phyloP scores from a whole-genome alignment of 2,888 invertebrate species.

The Callyntrura guangdongensis region DNA sequence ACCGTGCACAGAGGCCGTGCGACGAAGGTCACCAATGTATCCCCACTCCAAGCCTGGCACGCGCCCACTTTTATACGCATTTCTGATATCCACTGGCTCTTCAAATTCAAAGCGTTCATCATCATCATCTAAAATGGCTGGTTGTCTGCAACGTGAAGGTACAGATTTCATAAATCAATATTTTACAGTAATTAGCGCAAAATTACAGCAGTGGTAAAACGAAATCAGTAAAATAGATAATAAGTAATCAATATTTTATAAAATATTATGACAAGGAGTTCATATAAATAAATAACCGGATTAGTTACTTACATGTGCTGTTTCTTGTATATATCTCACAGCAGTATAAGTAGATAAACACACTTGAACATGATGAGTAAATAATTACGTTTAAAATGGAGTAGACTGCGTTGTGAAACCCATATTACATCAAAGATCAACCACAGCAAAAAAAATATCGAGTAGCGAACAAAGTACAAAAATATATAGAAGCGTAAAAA shows the following conservation, averaged over 20 bases:
- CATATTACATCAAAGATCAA: neutral
- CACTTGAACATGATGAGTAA: constrained; percentile 11
- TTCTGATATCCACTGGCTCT: constrained; percentile 70
- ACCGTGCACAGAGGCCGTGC: constrained; percentile 58
- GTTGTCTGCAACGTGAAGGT: constrained; percentile 49
- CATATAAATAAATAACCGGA: neutral
- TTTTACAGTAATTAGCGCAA: too few species aligned
- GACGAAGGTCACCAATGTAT: constrained; percentile 64
- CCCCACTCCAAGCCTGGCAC: constrained; percentile 72
- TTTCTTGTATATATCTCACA: neutral
- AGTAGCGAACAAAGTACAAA: constrained; percentile 53
- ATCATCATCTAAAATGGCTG: constrained; percentile 61
- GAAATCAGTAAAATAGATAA: constrained; percentile 10
- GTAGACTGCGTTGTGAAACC: neutral
- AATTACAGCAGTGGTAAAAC: too few species aligned
- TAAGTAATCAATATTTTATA: neutral
- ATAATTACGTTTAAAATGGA: constrained; percentile 9
- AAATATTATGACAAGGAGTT: neutral
- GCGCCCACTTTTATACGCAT: constrained; percentile 70
- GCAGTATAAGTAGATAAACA: neutral
- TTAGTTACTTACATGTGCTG: constrained; percentile 33
- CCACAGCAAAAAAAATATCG: constrained; percentile 26
- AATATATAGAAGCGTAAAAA: constrained; percentile 51
- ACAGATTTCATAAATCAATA: too few species aligned
- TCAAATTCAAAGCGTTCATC: constrained; percentile 75